These are phyloP conservation scores for Thelaira solivaga DNA, from an alignment of 2,888 invertebrate genomes.

Conservation along the genomic window DNA sequence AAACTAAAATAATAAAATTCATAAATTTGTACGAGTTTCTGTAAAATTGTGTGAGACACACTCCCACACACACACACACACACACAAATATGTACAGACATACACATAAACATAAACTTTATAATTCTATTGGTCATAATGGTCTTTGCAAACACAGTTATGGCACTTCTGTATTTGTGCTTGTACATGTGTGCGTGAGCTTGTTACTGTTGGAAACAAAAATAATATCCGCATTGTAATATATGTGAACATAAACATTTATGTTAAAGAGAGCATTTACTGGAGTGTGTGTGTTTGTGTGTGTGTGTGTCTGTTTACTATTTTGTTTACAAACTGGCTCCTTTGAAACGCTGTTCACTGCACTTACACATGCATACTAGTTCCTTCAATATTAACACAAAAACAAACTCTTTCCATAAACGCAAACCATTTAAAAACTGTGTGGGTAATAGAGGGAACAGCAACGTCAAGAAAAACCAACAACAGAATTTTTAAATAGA, in stretches of 20 bases:
- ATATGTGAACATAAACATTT: no score
- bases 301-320: background rate
- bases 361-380: background rate
- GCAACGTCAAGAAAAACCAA: no score
- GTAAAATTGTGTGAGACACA: background rate
- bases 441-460: no score
- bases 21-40: background rate
- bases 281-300: background rate
- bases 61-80: background rate
- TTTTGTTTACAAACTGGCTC: background rate
- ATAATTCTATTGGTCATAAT: background rate
- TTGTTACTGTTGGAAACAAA: background rate
- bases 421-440: no score
- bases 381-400: no score
- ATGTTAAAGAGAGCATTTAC: no score
- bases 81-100: background rate
- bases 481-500: no score
- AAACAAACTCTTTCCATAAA: no score
- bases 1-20: background rate
- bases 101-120: background rate
- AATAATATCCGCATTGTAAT: background rate
- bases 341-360: background rate
- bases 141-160: no score
- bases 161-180: background rate
- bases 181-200: background rate